phyloP scores from a whole-genome alignment of 2,888 invertebrate genomes.

The Carpatolechia fugitivella region DNA sequence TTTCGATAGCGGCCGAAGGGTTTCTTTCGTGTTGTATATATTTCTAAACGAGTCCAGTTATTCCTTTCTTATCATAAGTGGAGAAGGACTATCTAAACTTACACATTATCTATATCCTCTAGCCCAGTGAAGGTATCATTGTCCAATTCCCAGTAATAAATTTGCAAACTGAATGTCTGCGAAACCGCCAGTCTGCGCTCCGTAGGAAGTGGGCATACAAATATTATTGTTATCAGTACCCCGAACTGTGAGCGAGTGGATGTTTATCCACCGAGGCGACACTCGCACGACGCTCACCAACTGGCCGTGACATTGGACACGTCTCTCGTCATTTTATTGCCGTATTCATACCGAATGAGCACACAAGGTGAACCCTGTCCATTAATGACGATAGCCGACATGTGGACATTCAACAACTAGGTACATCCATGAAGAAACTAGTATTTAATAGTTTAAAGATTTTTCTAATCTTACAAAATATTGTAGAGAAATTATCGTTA shows the following conservation, averaged over 20 bases:
- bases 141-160: background rate
- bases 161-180: background rate
- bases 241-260: conserved; percentile 10
- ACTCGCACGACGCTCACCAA: conserved; percentile 11
- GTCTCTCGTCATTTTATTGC: conserved; percentile 8
- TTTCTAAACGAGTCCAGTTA: too few species aligned
- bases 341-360: conserved; percentile 1
- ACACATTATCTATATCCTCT: too few species aligned
- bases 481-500: background rate
- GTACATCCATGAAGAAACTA: too few species aligned
- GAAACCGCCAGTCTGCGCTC: background rate
- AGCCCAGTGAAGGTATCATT: background rate
- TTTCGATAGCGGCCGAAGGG: too few species aligned
- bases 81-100: too few species aligned
- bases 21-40: too few species aligned
- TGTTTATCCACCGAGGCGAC: conserved; percentile 15
- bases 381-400: too few species aligned
- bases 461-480: too few species aligned
- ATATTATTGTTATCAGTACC: conserved; percentile 16
- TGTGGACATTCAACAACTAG: too few species aligned
- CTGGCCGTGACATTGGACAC: conserved; percentile 36
- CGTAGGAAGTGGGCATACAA: conserved; percentile 12
- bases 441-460: too few species aligned
- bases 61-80: too few species aligned
- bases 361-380: too few species aligned